Percentiles rank a stretch among this genome's conserved stretches.
phyloP scores from a whole-genome alignment of 2,113 vertebrate genomes.

The Oreochromis aureus region DNA sequence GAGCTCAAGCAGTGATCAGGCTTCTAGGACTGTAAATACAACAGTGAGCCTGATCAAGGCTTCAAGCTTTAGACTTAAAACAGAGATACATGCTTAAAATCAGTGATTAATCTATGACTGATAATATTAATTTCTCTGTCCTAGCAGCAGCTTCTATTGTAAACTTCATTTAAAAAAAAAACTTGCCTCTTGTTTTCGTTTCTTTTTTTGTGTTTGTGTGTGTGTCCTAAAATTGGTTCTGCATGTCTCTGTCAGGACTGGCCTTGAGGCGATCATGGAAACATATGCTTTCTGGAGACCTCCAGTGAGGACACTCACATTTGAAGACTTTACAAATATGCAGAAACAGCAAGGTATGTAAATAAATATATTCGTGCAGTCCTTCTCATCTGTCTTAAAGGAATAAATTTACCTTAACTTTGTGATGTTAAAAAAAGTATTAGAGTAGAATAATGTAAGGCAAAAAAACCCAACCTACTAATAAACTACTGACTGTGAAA shows the following conservation, averaged over 20 bases:
- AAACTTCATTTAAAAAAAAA: accelerated
- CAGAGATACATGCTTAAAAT: background rate
- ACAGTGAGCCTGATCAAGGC: background rate
- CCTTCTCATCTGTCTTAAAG: background rate
- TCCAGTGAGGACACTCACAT: conserved; percentile 93
- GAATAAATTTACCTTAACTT: background rate
- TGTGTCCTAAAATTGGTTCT: background rate
- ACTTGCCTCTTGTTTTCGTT: background rate
- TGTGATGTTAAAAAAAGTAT: background rate
- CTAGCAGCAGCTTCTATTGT: background rate
- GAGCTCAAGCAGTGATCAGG: background rate
- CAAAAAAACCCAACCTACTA: background rate
- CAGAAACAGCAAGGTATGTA: conserved; percentile 95
- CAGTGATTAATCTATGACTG: background rate
- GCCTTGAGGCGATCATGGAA: conserved; percentile 99
- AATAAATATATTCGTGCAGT: background rate
- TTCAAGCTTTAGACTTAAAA: background rate
- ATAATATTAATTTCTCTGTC: background rate
- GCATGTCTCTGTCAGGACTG: conserved; percentile 76
- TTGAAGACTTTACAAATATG: conserved; percentile 99
- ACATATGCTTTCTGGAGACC: conserved; percentile 99
- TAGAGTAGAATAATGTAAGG: background rate
- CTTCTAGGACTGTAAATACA: background rate
- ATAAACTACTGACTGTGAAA: background rate
- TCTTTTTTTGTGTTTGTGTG: background rate